Percentiles rank a stretch among this genome's conserved stretches.
Evolutionary conservation across 2,888 invertebrate genomes (phyloP).

Genomic region (Fabriciana adippe): DNA sequence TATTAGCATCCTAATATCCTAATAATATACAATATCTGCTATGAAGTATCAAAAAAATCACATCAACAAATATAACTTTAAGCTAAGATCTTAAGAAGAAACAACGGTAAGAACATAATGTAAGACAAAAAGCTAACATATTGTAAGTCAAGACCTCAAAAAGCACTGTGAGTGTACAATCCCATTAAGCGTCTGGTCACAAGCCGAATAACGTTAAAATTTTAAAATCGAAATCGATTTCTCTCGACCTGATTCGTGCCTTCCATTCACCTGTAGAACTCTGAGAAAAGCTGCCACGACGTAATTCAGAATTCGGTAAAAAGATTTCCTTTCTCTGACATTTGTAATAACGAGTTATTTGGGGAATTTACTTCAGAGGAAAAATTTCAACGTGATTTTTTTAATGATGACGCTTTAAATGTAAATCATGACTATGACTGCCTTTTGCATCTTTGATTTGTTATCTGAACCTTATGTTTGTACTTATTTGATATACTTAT

Average conservation of each 20-base stretch:
- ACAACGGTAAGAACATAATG: not conserved
- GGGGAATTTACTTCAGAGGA: constrained; percentile 27
- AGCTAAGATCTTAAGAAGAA: not conserved
- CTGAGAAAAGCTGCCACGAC: constrained; percentile 35
- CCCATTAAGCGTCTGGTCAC: constrained; percentile 45
- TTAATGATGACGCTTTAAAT: constrained; percentile 24
- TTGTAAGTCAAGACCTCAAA: constrained; percentile 5
- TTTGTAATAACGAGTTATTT: constrained; percentile 40
- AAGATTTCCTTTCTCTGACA: constrained; percentile 36
- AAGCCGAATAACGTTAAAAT: constrained; percentile 47
- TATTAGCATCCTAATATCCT: no score
- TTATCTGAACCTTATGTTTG: not conserved
- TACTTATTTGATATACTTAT: not conserved
- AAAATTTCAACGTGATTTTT: constrained; percentile 18
- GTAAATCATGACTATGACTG: constrained; percentile 16
- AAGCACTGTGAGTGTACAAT: constrained; percentile 35
- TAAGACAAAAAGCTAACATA: not conserved
- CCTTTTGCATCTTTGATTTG: constrained; percentile 16
- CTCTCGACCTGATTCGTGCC: constrained; percentile 56
- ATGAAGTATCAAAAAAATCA: no score
- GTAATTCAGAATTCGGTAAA: constrained; percentile 39
- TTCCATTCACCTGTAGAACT: constrained; percentile 48
- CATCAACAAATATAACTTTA: no score
- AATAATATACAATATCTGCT: no score
- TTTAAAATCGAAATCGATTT: constrained; percentile 57